Base-by-base conservation (phyloP, 2,113 vertebrate species). In the Sprattus sprattus region DNA sequence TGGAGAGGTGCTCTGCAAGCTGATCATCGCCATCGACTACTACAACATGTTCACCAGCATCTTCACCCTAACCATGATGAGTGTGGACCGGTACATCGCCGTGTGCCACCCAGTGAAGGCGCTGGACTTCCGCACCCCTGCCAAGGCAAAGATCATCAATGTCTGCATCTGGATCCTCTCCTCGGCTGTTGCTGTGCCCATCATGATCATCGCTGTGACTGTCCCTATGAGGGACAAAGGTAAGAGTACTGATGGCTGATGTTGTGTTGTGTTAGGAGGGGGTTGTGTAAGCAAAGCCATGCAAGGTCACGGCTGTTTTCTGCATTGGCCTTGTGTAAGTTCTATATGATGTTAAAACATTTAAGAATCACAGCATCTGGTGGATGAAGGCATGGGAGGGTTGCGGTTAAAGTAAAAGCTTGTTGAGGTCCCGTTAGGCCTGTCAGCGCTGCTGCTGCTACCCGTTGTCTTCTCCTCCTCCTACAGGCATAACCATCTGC, bases 21-120 rank as follows among this genome's bases (percentile, higher is more conserved):
- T 94, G 0, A 95, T 99, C 85, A 96, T 99, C 3, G 97, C 96
- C 91, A 99, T 98, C 0, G 98, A 99, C 93, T 99, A 99, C 95
- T 99, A 99, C 95, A 99, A 99, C 88, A 99, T 99, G 98, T 99
- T 99, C 93, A 99, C 97, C 88, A 99, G 98, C 91, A 99, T 97
- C 94, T 98, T 99, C 92, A 99, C 98, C 0, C 96, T 99, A 89
- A 99, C 98, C 85, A 99, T 98, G 97, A 99, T 99, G 98, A 99
- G 98, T 0, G 98, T 99, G 28, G 98, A 99, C 90, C 98, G 98
- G 85, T 99, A 99, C 89, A 91, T 99, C 0, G 98, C 98, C 0
- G 98, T 99, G 10, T 99, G 98, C 86, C 98, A 99, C 89, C 98
- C 98, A 0, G 96, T 99, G 84, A 97, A 93, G 82, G 98, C 98